Percentiles rank a stretch among this genome's conserved stretches.
Conservation (phyloP, 2,797 vertebrate genomes). For the Artibeus lituratus region DNA sequence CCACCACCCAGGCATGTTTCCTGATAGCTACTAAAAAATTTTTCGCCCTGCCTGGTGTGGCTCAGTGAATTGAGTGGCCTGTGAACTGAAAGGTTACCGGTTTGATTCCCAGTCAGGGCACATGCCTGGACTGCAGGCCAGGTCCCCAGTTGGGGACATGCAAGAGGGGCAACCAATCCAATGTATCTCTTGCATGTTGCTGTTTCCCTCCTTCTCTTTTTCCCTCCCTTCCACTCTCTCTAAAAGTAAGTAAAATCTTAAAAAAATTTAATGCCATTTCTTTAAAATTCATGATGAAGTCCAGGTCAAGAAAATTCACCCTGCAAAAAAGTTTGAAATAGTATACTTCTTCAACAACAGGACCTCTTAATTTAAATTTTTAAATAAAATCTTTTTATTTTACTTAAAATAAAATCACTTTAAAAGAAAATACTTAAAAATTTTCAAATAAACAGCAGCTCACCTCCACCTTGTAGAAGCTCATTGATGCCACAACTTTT, state of each 20-base stretch:
- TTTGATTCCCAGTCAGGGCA: too few species aligned
- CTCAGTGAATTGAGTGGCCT: too few species aligned
- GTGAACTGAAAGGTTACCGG: too few species aligned
- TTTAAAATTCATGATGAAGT: constrained; percentile 1
- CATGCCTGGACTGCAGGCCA: too few species aligned
- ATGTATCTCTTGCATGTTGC: too few species aligned
- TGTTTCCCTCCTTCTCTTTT: too few species aligned
- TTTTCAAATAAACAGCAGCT: neutral
- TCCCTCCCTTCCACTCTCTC: too few species aligned
- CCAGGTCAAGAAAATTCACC: neutral
- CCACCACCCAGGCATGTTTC: too few species aligned
- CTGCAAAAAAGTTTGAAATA: neutral
- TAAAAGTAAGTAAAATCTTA: too few species aligned
- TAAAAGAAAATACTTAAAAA: neutral
- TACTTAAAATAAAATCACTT: neutral
- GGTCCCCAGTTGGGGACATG: too few species aligned
- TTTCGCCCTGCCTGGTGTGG: neutral
- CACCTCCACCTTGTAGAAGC: neutral
- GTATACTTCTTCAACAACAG: neutral
- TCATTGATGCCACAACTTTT: neutral
- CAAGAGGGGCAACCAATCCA: too few species aligned
- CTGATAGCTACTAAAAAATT: neutral
- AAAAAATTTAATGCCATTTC: neutral
- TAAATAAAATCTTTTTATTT: neutral
- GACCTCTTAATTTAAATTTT: neutral